phyloP scores from a whole-genome alignment of 2,888 invertebrate species.

The Nipponacmea schrenckii region DNA sequence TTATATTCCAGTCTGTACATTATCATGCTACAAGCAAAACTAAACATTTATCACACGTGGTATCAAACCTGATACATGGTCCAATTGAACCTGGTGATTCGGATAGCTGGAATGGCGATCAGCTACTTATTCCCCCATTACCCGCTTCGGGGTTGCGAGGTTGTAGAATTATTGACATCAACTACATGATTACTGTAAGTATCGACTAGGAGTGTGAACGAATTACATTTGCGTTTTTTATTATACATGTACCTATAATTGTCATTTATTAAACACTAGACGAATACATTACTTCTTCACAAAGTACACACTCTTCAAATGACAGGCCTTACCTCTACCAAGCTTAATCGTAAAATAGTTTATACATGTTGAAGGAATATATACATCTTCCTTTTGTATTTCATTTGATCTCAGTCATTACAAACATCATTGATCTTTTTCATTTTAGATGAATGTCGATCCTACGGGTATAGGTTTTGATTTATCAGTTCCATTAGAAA shows the following conservation, averaged over 20 bases:
- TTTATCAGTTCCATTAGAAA: conserved; percentile 57
- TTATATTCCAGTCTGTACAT: conserved; percentile 5
- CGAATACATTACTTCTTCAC: no score
- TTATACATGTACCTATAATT: no score
- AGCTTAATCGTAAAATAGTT: no score
- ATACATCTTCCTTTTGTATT: no score
- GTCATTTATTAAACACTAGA: no score
- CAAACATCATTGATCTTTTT: neutral
- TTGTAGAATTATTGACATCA: conserved; percentile 90
- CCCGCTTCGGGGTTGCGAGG: conserved; percentile 93
- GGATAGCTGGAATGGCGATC: conserved; percentile 88
- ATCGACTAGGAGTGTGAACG: neutral
- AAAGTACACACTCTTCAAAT: no score
- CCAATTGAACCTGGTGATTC: conserved; percentile 84
- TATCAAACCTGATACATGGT: conserved; percentile 72
- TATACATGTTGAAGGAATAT: no score
- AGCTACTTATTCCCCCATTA: conserved; percentile 89
- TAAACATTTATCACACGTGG: neutral
- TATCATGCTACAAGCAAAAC: conserved; percentile 14
- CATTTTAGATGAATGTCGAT: conserved; percentile 49
- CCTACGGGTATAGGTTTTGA: conserved; percentile 55
- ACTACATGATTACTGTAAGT: conserved; percentile 72
- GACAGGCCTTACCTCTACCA: no score
- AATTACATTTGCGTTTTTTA: neutral
- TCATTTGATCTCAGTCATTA: neutral